Evolutionary conservation across 92 coral and sea anemone genomes (phyloP).

Genomic region (Heteractis magnifica): DNA sequence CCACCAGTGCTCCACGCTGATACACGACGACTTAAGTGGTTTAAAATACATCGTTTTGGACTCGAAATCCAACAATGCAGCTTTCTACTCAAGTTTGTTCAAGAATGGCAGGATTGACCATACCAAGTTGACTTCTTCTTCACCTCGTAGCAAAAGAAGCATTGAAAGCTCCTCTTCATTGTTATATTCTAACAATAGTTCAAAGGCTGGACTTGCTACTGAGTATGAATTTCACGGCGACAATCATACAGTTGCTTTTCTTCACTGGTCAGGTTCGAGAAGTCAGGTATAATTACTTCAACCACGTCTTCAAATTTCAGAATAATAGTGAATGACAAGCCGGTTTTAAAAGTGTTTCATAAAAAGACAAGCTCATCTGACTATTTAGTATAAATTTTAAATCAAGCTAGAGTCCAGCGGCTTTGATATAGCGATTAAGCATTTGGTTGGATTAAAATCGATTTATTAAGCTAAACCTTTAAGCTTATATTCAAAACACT

Average conservation of each 20-base stretch:
- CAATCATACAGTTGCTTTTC: conserved; percentile 60
- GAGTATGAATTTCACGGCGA: conserved; percentile 65
- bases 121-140: conserved; percentile 9
- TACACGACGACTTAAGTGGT: conserved; percentile 13
- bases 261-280: conserved; percentile 63
- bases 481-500: not conserved
- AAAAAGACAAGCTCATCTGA: not conserved
- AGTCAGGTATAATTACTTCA: conserved; percentile 45
- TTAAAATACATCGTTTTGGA: conserved; percentile 20
- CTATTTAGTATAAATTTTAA: not conserved
- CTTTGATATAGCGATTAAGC: not conserved
- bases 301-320: not conserved
- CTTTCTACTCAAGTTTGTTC: conserved; percentile 30
- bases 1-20: not conserved
- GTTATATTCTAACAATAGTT: not conserved
- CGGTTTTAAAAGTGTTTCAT: not conserved
- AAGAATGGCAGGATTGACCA: conserved; percentile 21
- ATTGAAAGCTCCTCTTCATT: too few relatives aligned
- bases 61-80: conserved; percentile 6
- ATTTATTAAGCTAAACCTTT: not conserved
- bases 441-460: too few relatives aligned
- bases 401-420: not conserved
- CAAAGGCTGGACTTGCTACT: conserved; percentile 15
- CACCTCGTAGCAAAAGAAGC: conserved; percentile 13
- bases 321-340: not conserved